Base-by-base conservation (phyloP, 2,113 vertebrate species). In the Pelobates fuscus region DNA sequence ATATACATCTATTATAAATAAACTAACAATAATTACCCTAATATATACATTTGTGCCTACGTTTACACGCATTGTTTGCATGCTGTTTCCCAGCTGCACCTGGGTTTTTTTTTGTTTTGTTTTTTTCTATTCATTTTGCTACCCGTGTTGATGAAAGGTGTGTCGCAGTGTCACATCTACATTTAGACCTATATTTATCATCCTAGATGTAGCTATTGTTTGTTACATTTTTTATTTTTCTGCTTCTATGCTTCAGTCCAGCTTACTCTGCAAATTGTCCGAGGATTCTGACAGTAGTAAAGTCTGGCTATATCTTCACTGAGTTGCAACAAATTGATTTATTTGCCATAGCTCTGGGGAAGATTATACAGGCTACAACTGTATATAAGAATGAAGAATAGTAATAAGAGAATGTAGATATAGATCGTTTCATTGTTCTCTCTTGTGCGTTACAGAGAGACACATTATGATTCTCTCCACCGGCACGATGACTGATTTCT, bases 361-460 rank as follows among this genome's bases (percentile, higher is more conserved):
- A 60, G 61, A 61, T 43, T 41, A 29, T 66, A 26, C 18, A 20
- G 32, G 49, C 52, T 66, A 57, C 30, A 55, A 66, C 49, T 74
- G 24, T 74, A 66, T 75, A 24, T 67, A 67, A 23, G 63, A 59
- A 60, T 75, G 54, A 67, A 43, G 52, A 66, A 58, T 74, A 67
- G 72, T 67, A 67, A 75, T 59, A 67, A 66, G 55, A 75, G 55
- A 43, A 23, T 58, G 24, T 60, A 75, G 72, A 75, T 75, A 67
- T 67, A 23, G 63, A 75, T 67, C 37, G 8, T 37, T 67, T 20
- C 20, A 75, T 46, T 75, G 71, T 75, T 67, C 63, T 75, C 25
- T 46, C 29, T 37, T 60, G 12, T 59, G 37, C 41, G 27, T 59
- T 66, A 65, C 23, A 46, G 24, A 49, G 49, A 67, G 63, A 67